Evolutionary conservation across 35 echinoderm and acorn worm species (phyloP).

Genomic region (Heliocidaris tuberculata): DNA sequence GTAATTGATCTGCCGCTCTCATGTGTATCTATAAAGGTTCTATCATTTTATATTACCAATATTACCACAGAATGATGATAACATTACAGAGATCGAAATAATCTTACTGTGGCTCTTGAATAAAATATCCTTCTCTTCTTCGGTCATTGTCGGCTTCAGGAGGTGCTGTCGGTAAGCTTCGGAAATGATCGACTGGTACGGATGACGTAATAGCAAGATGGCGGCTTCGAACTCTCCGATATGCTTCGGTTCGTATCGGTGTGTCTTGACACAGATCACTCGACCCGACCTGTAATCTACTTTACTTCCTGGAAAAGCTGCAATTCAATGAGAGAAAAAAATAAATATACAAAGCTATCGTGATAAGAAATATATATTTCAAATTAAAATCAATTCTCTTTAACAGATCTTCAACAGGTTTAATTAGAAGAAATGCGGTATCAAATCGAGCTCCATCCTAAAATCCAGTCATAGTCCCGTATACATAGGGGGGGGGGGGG

Average conservation of each 20-base stretch:
- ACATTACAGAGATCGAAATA: not conserved
- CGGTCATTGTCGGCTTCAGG: constrained; percentile 31
- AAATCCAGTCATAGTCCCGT: too few species aligned
- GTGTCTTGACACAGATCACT: constrained; percentile 41
- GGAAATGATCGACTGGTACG: constrained; percentile 42
- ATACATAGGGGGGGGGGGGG: too few species aligned
- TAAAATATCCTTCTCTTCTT: not conserved
- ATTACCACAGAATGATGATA: not conserved
- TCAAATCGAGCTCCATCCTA: too few species aligned
- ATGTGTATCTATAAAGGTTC: too few species aligned
- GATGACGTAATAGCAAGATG: constrained; percentile 46
- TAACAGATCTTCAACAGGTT: too few species aligned
- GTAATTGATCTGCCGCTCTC: too few species aligned
- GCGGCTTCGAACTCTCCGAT: constrained; percentile 53
- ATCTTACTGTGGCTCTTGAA: constrained; percentile 42
- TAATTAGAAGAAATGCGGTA: too few species aligned
- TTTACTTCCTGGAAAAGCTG: constrained; percentile 44
- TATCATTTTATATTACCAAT: not conserved
- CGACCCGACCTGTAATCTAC: constrained; percentile 32
- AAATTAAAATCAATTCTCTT: too few species aligned
- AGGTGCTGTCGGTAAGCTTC: constrained; percentile 32
- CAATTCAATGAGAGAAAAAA: not conserved
- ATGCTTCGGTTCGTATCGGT: constrained; percentile 44
- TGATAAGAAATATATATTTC: too few species aligned
- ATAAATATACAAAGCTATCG: too few species aligned